Evolutionary conservation across 2,888 invertebrate species (phyloP).

Genomic region (Serripes groenlandicus): DNA sequence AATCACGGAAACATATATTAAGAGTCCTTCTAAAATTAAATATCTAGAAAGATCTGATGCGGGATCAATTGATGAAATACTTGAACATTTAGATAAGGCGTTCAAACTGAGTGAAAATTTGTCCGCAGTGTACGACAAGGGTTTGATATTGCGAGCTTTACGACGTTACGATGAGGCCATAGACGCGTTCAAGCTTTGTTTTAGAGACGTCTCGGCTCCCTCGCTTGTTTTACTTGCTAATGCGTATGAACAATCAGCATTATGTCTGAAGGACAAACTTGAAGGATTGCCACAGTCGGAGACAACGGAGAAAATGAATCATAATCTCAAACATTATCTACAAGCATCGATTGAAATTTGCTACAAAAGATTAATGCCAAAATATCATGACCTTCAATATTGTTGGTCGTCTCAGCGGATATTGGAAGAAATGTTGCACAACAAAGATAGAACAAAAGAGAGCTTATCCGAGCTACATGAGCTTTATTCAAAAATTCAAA

Average conservation of each 20-base stretch:
- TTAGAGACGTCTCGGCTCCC: constrained; percentile 12
- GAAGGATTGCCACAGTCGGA: not conserved
- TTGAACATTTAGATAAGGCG: constrained; percentile 30
- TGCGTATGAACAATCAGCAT: constrained; percentile 50
- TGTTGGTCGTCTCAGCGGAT: constrained; percentile 44
- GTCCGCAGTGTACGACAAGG: constrained; percentile 45
- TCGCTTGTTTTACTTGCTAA: constrained; percentile 35
- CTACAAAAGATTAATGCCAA: constrained; percentile 37
- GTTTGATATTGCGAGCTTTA: constrained; percentile 29
- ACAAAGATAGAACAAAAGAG: constrained; percentile 20
- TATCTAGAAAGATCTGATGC: not conserved
- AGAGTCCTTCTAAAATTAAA: constrained; percentile 41
- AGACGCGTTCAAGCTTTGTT: constrained; percentile 27
- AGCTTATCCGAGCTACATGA: constrained; percentile 23
- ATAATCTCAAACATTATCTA: not conserved
- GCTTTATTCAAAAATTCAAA: constrained; percentile 28
- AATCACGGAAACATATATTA: too few relatives aligned
- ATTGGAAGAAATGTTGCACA: constrained; percentile 13
- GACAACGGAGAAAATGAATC: not conserved
- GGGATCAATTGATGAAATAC: constrained; percentile 2
- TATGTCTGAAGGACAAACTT: constrained; percentile 34
- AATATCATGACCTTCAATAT: constrained; percentile 24
- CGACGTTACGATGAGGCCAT: constrained; percentile 17
- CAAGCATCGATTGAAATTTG: constrained; percentile 32
- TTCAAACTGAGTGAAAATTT: constrained; percentile 27